A percentile compares a stretch with the other conserved stretches of the same genome.
These are phyloP conservation scores for Muricea muricata DNA, from an alignment of 92 coral and sea anemone genomes.

Conservation along the genomic window DNA sequence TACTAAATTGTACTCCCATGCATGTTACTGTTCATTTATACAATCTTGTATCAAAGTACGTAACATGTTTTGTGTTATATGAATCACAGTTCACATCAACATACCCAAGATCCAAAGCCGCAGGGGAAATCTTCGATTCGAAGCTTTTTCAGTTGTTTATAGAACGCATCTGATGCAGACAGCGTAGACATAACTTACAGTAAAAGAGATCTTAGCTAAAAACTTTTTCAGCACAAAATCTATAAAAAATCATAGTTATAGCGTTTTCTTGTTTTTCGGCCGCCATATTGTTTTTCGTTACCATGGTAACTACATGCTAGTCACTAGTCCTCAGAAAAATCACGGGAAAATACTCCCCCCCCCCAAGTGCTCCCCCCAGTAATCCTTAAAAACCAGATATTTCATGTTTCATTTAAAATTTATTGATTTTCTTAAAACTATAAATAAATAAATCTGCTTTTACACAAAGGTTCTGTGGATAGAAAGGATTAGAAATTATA, in stretches of 20 bases:
- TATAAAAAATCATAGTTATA: neutral
- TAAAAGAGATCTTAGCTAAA: neutral
- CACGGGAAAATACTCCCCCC: neutral
- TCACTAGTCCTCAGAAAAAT: neutral
- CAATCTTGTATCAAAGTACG: too few species aligned
- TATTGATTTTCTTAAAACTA: too few species aligned
- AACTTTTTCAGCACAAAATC: neutral
- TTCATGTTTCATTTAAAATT: too few species aligned
- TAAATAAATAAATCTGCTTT: too few species aligned
- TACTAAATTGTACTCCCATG: too few species aligned
- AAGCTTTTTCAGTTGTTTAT: slow-evolving; percentile 79
- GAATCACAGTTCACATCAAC: too few species aligned
- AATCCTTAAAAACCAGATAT: too few species aligned
- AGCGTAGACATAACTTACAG: slow-evolving; percentile 32
- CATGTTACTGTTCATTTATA: too few species aligned
- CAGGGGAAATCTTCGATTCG: slow-evolving; percentile 95
- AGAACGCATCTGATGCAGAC: slow-evolving; percentile 85
- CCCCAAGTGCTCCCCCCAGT: too few species aligned
- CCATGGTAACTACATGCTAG: slow-evolving; percentile 6
- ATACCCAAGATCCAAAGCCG: slow-evolving; percentile 96
- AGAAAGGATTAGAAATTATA: too few species aligned
- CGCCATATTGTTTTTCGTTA: slow-evolving; percentile 44
- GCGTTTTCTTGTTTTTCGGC: neutral
- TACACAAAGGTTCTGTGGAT: too few species aligned
- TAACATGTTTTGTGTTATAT: too few species aligned